Base-by-base conservation (phyloP, 2,113 vertebrate genomes). In the Labrus mixtus region DNA sequence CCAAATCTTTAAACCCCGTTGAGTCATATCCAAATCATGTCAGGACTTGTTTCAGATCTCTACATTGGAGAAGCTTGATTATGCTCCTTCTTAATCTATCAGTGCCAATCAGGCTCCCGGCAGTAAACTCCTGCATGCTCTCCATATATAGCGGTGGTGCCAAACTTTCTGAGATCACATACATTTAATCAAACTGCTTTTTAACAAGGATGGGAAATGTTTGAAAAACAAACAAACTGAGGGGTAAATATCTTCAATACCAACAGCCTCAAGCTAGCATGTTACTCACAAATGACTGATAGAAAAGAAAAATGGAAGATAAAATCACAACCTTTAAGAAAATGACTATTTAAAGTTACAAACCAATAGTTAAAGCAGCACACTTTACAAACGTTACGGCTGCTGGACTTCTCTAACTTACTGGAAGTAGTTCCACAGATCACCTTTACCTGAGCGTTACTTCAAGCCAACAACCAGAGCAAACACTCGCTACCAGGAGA, bases 1-100 rank as follows among this genome's bases (percentile, higher is more conserved):
- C 23, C 58, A 53, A 73, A 45, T 36, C 36, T 16, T 33, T 20
- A 73, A 33, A 67, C 0, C 59, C 6, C 23, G 63, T 22, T 63
- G 51, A 56, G 43, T 10, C 53, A 63, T 5, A 56, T 62, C 7
- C 41, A 43, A 45, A 45, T 62, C 57, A 51, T 19, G 19, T 45
- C 51, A 54, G 53, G 19, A 22, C 19, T 8, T 2, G 12, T 16
- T 3, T 39, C 15, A 46, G 23, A 8, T 20, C 15, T 19, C 12
- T 17, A 20, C 36, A 8, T 8, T 25, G 11, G 11, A 1, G 11
- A 17, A 16, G 45, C 45, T 11, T 43, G 67, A 17, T 60, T 56
- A 69, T 13, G 23, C 25, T 3, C 6, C 25, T n/a, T 13, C 16
- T 73, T 17, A 1, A 19, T 53, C 12, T 25, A 1, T 29, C 16